Evolutionary conservation across 2,888 invertebrate species (phyloP).

Genomic region (Idaea straminata): DNA sequence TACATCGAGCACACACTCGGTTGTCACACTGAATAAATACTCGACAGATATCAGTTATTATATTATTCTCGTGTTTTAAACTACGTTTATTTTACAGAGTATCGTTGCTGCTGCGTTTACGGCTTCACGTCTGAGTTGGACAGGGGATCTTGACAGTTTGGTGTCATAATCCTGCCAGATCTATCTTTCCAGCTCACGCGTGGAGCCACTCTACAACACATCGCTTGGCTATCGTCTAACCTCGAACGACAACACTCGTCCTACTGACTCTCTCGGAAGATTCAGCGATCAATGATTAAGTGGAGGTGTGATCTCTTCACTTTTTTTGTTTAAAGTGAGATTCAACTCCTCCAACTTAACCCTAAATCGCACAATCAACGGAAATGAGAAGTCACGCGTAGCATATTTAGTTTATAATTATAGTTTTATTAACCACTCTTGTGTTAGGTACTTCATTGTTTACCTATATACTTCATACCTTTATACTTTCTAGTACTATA

Average conservation of each 20-base stretch:
- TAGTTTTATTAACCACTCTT: background rate
- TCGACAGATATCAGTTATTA: slow-evolving; percentile 30
- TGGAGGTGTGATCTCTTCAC: slow-evolving; percentile 82
- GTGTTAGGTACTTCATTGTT: background rate
- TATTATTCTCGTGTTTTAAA: slow-evolving; percentile 32
- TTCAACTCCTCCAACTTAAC: slow-evolving; percentile 82
- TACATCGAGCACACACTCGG: slow-evolving; percentile 57
- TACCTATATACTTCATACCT: too few species aligned
- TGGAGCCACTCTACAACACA: slow-evolving; percentile 47
- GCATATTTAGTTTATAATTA: background rate
- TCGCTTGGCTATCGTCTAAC: background rate
- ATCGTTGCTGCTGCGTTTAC: slow-evolving; percentile 16
- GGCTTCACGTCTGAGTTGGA: slow-evolving; percentile 79
- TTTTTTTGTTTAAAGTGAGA: slow-evolving; percentile 80
- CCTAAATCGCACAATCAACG: slow-evolving; percentile 61
- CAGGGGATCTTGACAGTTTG: slow-evolving; percentile 80
- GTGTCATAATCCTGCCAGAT: slow-evolving; percentile 72
- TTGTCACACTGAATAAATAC: slow-evolving; percentile 61
- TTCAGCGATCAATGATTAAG: slow-evolving; percentile 70
- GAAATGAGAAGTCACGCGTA: slow-evolving; percentile 18
- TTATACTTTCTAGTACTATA: too few species aligned
- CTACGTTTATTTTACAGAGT: slow-evolving; percentile 50
- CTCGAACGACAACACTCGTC: background rate
- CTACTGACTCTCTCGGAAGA: slow-evolving; percentile 6
- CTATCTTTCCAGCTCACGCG: slow-evolving; percentile 81